phyloP scores from a whole-genome alignment of 1,140 invertebrate genomes.

The Centruroides sculpturatus region DNA sequence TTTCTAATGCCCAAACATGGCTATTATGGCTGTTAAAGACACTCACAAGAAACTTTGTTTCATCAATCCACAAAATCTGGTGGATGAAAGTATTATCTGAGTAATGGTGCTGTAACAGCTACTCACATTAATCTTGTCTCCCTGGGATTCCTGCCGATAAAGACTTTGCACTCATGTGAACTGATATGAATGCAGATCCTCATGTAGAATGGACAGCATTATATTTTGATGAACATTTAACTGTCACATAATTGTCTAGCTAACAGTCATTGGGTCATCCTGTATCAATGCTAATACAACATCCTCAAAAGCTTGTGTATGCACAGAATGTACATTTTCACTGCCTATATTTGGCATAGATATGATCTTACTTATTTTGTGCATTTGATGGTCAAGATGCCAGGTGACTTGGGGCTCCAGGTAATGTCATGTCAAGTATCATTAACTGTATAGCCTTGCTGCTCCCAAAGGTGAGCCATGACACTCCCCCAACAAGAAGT shows the following conservation, averaged over 20 bases:
- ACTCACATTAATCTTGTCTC: background rate
- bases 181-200: background rate
- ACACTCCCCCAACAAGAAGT: too few species aligned
- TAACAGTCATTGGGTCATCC: background rate
- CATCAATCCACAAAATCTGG: background rate
- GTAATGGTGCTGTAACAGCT: background rate
- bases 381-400: too few species aligned
- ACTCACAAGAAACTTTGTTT: background rate
- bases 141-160: background rate
- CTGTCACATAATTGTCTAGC: background rate
- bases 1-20: background rate
- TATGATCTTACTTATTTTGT: background rate
- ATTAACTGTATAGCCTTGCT: too few species aligned
- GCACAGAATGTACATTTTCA: background rate
- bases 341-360: background rate
- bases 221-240: background rate
- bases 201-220: background rate
- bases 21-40: background rate
- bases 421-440: too few species aligned
- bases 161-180: background rate
- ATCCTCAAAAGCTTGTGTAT: background rate
- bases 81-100: background rate
- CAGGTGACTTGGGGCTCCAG: too few species aligned
- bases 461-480: too few species aligned
- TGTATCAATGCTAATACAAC: background rate